phyloP scores from a whole-genome alignment of 2,113 vertebrate species.

The Lepus timidus region DNA sequence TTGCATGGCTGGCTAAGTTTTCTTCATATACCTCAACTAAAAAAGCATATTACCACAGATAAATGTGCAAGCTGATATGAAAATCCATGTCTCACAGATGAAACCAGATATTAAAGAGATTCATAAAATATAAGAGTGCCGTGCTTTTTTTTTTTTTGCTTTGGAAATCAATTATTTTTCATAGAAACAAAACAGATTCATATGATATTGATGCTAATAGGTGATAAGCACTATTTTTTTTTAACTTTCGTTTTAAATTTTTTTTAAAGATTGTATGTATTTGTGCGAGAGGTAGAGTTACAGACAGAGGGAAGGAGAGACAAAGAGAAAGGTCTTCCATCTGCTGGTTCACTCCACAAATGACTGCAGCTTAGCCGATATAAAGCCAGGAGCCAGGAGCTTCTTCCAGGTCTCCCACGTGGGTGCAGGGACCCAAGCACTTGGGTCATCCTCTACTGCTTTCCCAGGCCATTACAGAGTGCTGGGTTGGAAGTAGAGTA shows the following conservation, averaged over 20 bases:
- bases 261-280: no score
- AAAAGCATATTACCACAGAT: not conserved
- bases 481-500: no score
- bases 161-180: conserved; percentile 8
- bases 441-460: no score
- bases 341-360: no score
- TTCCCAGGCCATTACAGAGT: no score
- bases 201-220: not conserved
- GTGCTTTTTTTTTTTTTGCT: not conserved
- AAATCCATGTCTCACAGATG: not conserved
- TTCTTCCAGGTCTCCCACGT: no score
- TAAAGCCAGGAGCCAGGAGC: no score
- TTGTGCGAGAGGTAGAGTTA: no score
- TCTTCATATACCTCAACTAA: not conserved
- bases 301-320: no score
- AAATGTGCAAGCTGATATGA: not conserved
- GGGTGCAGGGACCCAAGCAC: no score
- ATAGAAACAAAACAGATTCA: not conserved
- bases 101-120: conserved; percentile 28
- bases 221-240: not conserved
- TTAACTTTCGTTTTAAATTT: not conserved
- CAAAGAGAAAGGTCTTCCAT: no score
- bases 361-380: no score
- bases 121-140: conserved; percentile 53
- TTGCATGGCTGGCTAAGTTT: not conserved